Evolutionary conservation across 2,113 vertebrate species (phyloP).

Genomic region (Procavia capensis): DNA sequence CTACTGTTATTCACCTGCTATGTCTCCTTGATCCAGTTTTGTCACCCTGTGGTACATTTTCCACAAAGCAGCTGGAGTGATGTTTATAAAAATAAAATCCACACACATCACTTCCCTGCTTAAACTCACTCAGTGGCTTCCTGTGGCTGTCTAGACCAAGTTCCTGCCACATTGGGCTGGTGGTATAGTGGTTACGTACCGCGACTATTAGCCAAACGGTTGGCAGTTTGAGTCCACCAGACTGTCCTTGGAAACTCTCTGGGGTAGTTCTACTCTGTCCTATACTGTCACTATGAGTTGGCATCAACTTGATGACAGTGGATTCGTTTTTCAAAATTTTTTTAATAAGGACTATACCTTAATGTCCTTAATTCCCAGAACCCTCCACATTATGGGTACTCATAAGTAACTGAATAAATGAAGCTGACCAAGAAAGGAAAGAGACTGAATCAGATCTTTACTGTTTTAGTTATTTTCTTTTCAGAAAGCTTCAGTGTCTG

Average conservation of each 20-base stretch:
- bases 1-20: neutral
- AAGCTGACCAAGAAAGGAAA: neutral
- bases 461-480: neutral
- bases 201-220: no score
- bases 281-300: no score
- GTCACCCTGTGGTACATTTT: neutral
- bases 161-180: neutral
- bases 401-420: neutral
- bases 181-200: no score
- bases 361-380: neutral
- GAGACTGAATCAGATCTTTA: neutral
- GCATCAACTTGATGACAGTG: no score
- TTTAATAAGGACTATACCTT: neutral
- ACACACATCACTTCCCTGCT: neutral
- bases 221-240: no score
- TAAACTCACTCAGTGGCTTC: neutral
- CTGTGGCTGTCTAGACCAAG: neutral
- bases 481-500: neutral
- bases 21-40: neutral
- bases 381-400: neutral
- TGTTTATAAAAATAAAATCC: conserved; percentile 14
- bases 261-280: no score
- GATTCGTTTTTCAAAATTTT: no score
- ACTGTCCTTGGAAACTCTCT: no score
- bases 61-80: neutral